Evolutionary conservation across 2,113 vertebrate genomes (phyloP).

Genomic region (Guaruba guarouba): DNA sequence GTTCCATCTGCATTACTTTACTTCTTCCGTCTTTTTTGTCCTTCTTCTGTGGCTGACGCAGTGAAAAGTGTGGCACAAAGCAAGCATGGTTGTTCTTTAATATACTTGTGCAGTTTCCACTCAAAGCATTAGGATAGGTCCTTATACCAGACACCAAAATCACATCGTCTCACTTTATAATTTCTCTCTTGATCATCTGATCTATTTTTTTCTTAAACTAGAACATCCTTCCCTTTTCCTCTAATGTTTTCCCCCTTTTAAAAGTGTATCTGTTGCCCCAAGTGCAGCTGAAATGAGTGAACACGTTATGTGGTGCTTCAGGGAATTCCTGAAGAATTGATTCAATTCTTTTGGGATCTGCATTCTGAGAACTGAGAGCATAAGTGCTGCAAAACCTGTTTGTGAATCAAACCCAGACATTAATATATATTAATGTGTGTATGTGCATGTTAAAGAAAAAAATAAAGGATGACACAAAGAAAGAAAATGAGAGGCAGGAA

Average conservation of each 20-base stretch:
- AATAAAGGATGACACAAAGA: slow-evolving; percentile 16
- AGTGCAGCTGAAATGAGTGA: slow-evolving; percentile 7
- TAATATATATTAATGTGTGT: slow-evolving; percentile 1
- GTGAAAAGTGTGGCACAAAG: background rate
- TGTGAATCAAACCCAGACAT: slow-evolving; percentile 48
- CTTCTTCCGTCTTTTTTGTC: background rate
- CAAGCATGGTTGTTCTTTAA: background rate
- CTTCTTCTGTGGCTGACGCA: background rate
- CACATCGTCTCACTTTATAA: background rate
- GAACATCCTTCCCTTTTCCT: background rate
- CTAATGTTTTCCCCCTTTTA: background rate
- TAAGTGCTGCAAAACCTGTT: slow-evolving; percentile 45
- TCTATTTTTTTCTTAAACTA: slow-evolving; percentile 13
- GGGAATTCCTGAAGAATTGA: slow-evolving; percentile 60
- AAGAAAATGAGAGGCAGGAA: background rate
- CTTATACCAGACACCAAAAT: background rate
- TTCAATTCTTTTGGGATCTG: slow-evolving; percentile 48
- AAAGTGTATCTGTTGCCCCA: slow-evolving; percentile 31
- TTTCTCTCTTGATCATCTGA: background rate
- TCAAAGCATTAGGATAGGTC: background rate
- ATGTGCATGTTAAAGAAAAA: background rate
- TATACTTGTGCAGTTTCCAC: background rate
- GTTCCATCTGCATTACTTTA: background rate
- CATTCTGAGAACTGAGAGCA: slow-evolving; percentile 37
- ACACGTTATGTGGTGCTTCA: slow-evolving; percentile 22